phyloP scores from a whole-genome alignment of 1,140 invertebrate genomes.

The Anoplolepis gracilipes region DNA sequence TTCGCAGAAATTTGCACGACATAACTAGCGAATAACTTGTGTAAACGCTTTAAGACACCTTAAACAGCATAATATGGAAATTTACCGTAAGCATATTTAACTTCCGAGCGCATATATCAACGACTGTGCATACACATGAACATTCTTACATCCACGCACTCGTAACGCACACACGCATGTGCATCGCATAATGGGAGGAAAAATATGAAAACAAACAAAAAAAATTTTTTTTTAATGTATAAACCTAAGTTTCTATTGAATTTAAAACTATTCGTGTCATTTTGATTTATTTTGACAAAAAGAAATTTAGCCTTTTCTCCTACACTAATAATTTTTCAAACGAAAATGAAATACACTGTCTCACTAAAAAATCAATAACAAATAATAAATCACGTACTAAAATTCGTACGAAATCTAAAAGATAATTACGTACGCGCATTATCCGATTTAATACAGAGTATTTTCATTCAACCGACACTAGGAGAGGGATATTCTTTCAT shows the following conservation, averaged over 20 bases:
- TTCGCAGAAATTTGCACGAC: conserved; percentile 27
- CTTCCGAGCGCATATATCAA: conserved; percentile 20
- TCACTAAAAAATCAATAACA: background rate
- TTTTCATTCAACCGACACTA: conserved; percentile 2
- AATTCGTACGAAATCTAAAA: background rate
- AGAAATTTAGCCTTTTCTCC: background rate
- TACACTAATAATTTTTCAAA: background rate
- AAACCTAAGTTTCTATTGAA: no score
- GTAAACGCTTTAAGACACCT: conserved; percentile 39
- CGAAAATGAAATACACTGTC: no score
- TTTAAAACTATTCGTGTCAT: no score
- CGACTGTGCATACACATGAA: background rate
- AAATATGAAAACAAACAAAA: no score
- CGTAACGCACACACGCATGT: background rate
- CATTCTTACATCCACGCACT: background rate
- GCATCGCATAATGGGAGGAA: no score
- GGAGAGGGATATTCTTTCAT: background rate
- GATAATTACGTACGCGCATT: background rate
- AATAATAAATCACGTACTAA: background rate
- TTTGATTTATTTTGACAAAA: no score
- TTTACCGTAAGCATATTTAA: conserved; percentile 41
- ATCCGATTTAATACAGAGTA: background rate
- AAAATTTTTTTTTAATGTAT: no score
- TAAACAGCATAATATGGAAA: conserved; percentile 37
- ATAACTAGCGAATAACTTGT: conserved; percentile 41